phyloP scores from a whole-genome alignment of 2,888 invertebrate species.

The Phlogophora meticulosa region DNA sequence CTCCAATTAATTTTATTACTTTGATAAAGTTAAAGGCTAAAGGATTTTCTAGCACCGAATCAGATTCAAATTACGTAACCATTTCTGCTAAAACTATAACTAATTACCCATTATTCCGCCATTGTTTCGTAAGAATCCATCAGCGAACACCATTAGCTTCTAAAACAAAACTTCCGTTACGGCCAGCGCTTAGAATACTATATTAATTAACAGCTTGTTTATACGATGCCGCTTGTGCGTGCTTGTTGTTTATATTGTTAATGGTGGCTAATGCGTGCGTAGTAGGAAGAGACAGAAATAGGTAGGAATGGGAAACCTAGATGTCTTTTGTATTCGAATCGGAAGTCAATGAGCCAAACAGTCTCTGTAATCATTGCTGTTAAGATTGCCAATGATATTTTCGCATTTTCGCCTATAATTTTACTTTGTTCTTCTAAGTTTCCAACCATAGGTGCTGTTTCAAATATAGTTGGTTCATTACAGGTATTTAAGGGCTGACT shows the following conservation, averaged over 20 bases:
- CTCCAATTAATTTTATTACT: not conserved
- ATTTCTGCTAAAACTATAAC: not conserved
- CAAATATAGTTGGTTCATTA: too few relatives aligned
- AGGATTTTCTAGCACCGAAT: not conserved
- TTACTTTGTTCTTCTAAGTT: too few relatives aligned
- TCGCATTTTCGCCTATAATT: too few relatives aligned
- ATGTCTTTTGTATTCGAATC: slow-evolving; percentile 22
- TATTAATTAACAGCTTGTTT: slow-evolving; percentile 61
- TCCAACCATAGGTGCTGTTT: too few relatives aligned
- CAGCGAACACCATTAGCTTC: slow-evolving; percentile 46
- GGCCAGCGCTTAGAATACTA: slow-evolving; percentile 57
- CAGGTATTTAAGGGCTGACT: too few relatives aligned
- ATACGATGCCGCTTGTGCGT: slow-evolving; percentile 38
- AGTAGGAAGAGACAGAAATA: slow-evolving; percentile 41
- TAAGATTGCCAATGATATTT: not conserved
- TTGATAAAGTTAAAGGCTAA: not conserved
- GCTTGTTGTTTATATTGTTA: slow-evolving; percentile 57
- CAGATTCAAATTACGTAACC: slow-evolving; percentile 5
- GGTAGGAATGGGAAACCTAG: slow-evolving; percentile 16
- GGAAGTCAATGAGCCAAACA: not conserved
- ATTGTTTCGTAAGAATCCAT: slow-evolving; percentile 55
- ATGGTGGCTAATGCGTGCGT: slow-evolving; percentile 57
- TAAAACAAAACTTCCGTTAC: slow-evolving; percentile 59
- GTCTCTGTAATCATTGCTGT: not conserved
- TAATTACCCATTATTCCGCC: slow-evolving; percentile 2